Percentiles rank a stretch among this genome's conserved stretches.
Evolutionary conservation across 2,888 invertebrate genomes (phyloP).

Genomic region (Mimas tiliae): DNA sequence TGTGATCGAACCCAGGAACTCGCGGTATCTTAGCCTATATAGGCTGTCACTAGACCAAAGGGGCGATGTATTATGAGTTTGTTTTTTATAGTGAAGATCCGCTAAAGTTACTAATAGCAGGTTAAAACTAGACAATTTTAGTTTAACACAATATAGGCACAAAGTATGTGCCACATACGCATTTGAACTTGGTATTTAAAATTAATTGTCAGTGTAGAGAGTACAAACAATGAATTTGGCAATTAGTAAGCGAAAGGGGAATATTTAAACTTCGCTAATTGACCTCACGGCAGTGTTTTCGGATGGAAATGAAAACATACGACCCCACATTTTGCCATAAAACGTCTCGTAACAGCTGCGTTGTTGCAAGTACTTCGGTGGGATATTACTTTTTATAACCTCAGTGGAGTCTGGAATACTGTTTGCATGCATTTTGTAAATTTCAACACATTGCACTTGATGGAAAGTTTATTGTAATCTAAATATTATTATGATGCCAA

Average conservation of each 20-base stretch:
- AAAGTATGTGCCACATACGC: neutral
- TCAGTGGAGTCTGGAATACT: too few relatives aligned
- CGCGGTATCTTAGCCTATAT: too few relatives aligned
- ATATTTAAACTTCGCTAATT: slow-evolving; percentile 27
- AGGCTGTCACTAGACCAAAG: too few relatives aligned
- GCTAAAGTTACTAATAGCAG: too few relatives aligned
- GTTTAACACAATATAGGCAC: too few relatives aligned
- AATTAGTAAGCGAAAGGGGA: slow-evolving; percentile 25
- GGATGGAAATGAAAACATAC: slow-evolving; percentile 9
- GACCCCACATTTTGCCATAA: neutral
- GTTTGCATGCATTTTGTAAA: neutral
- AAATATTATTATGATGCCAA: too few relatives aligned
- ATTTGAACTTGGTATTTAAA: neutral
- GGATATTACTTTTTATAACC: slow-evolving; percentile 8
- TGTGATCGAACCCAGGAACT: too few relatives aligned
- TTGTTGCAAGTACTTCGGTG: neutral
- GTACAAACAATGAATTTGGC: slow-evolving; percentile 22
- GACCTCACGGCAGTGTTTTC: slow-evolving; percentile 23
- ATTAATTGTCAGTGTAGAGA: neutral
- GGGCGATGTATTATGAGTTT: too few relatives aligned
- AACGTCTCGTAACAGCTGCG: neutral
- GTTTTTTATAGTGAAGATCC: too few relatives aligned
- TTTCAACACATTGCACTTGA: too few relatives aligned
- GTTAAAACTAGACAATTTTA: too few relatives aligned
- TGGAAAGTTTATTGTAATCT: too few relatives aligned